These are phyloP conservation scores for Tychaedon coryphoeus DNA, from an alignment of 2,113 vertebrate genomes.

Conservation along the genomic window DNA sequence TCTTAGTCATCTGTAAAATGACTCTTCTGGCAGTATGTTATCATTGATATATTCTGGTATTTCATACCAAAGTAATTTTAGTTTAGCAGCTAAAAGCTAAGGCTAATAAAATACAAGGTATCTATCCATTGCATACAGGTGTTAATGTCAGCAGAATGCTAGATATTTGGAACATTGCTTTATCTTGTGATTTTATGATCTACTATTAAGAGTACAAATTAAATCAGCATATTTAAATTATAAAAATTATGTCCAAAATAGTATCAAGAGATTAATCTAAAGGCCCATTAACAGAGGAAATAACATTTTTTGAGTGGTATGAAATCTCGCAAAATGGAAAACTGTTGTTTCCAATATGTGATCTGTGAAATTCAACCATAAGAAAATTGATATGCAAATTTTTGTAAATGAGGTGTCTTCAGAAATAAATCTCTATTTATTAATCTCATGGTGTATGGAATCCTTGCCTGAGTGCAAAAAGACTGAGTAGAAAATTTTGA, in stretches of 20 bases:
- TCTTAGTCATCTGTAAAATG: neutral
- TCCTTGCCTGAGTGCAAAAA: neutral
- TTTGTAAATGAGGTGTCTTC: neutral
- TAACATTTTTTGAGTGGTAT: neutral
- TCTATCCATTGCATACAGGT: neutral
- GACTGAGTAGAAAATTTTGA: neutral
- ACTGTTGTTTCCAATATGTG: neutral
- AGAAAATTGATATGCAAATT: accelerated
- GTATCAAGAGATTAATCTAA: neutral
- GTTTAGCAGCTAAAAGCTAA: neutral
- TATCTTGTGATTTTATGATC: neutral
- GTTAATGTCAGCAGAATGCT: neutral
- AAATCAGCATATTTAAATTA: neutral
- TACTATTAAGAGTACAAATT: neutral
- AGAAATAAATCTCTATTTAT: neutral
- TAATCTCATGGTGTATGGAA: neutral
- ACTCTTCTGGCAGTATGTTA: neutral
- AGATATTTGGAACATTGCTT: neutral
- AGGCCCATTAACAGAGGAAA: neutral
- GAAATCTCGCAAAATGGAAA: neutral
- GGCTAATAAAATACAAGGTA: neutral
- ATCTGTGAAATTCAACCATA: neutral
- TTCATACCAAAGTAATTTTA: neutral
- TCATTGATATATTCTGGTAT: neutral
- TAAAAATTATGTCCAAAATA: neutral